phyloP scores from a whole-genome alignment of 2,113 vertebrate species.

The Engraulis encrasicolus region DNA sequence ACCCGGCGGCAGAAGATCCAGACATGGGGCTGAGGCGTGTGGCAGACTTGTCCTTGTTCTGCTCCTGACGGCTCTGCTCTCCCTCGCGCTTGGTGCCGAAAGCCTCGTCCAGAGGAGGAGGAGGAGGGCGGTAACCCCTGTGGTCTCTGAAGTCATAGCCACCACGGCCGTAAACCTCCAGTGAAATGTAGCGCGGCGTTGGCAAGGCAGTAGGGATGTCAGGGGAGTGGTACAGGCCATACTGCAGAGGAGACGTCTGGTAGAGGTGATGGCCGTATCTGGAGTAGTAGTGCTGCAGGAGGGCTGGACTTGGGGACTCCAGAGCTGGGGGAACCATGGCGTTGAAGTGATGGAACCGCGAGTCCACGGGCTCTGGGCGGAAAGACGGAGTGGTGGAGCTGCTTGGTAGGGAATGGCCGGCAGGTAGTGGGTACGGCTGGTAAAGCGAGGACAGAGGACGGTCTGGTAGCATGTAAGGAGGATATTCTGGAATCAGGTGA shows the following conservation, averaged over 20 bases:
- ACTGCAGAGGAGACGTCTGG: constrained; percentile 74
- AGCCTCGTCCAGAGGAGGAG: constrained; percentile 61
- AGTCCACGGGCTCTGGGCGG: constrained; percentile 76
- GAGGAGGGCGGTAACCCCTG: constrained; percentile 71
- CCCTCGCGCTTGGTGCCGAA: constrained; percentile 11
- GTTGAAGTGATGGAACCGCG: constrained; percentile 70
- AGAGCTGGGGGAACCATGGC: constrained; percentile 80
- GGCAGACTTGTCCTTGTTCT: constrained; percentile 64
- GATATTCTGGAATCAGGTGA: constrained; percentile 81
- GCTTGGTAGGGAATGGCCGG: constrained; percentile 66
- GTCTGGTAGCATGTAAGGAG: constrained; percentile 81
- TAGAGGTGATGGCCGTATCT: constrained; percentile 82
- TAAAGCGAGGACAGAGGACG: constrained; percentile 77
- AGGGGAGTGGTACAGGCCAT: constrained; percentile 80
- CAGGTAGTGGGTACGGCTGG: constrained; percentile 78
- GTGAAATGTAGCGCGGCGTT: constrained; percentile 56
- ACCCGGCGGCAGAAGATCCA: constrained; percentile 88
- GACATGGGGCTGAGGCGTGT: constrained; percentile 88
- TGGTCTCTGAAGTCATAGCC: constrained; percentile 67
- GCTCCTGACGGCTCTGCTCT: constrained; percentile 64
- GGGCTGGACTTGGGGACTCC: constrained; percentile 69
- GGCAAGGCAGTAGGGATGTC: constrained; percentile 62
- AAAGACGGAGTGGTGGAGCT: constrained; percentile 57
- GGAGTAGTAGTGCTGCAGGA: constrained; percentile 80
- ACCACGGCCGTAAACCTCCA: constrained; percentile 74